Evolutionary conservation across 2,113 vertebrate species (phyloP), one percentile per base, ranked within the genome.

Genomic region (Machaerirhynchus nigripectus): DNA sequence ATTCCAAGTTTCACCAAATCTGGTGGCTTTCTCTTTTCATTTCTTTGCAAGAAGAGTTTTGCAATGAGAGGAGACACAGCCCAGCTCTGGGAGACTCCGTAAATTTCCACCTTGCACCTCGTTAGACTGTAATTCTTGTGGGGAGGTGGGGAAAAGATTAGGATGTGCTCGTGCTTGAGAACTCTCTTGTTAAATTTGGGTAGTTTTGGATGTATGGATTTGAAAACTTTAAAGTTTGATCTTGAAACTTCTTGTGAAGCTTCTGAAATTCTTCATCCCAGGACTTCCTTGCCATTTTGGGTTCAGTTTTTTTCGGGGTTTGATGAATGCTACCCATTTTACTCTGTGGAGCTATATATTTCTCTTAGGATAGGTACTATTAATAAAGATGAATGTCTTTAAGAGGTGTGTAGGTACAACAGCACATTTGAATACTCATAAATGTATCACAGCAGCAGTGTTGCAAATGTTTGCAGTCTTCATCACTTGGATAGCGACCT

Each of bases 1-100:
- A 26, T 49, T 95, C 87, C 56, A 53, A 63, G 65, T 96, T 95
- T 96, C 84, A 52, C 60, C 75, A 42, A 79, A 75, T 75, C 65
- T 91, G 80, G 44, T 20, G 4, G 52, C 81, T 93, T 85, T 65
- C 15, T 86, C 21, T 92, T 39, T 76, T 64, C 7, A 1, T 70
- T 87, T 75, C 74, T 92, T 89, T 91, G 79, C 75, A 42, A 90
- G 68, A 87, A 74, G 46, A 86, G 20, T 92, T 78, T 75, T 0
- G 0, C 28, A 52, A 60, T 17, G 24, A 33, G 52, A 53, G 42
- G 56, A 86, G 46, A 56, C 15, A 69, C 14, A 59, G 33, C 27
- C 57, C 4, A 27, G 35, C 65, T 83, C 86, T n/a, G 52, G 42
- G 59, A 64, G 20, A 40, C 47, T 42, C 4, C 1, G 39, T 53